These are phyloP conservation scores for Remorina albescens DNA, from an alignment of 2,797 vertebrate genomes.

Conservation along the genomic window DNA sequence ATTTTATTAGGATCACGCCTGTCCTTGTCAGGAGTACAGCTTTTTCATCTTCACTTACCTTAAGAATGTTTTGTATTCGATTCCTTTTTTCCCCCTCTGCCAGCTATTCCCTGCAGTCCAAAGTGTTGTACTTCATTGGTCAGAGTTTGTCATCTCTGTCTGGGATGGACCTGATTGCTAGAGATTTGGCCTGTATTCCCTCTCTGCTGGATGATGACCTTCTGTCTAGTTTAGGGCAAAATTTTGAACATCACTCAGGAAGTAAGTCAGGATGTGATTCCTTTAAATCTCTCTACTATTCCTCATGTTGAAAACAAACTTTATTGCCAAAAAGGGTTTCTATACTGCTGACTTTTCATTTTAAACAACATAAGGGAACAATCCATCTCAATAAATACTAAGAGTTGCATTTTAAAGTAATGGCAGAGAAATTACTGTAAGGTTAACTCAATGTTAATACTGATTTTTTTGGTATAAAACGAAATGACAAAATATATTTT, in stretches of 20 bases:
- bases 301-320: too few species aligned
- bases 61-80: slow-evolving; percentile 9
- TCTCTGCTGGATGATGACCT: neutral
- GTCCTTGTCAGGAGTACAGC: neutral
- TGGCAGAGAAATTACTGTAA: neutral
- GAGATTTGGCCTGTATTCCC: neutral
- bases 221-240: neutral
- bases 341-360: neutral
- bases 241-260: neutral
- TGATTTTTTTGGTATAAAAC: too few species aligned
- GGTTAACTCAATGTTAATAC: neutral
- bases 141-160: neutral
- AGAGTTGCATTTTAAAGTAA: neutral
- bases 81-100: neutral
- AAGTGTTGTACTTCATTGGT: neutral
- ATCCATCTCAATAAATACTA: neutral
- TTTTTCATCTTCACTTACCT: slow-evolving; percentile 6
- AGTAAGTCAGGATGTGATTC: neutral
- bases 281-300: neutral
- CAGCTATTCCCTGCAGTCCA: neutral
- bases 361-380: neutral
- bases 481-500: too few species aligned
- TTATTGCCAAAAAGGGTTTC: neutral
- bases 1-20: neutral
- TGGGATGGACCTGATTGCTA: slow-evolving; percentile 1